phyloP scores from a whole-genome alignment of 2,888 invertebrate species.

The Anorthoa munda region DNA sequence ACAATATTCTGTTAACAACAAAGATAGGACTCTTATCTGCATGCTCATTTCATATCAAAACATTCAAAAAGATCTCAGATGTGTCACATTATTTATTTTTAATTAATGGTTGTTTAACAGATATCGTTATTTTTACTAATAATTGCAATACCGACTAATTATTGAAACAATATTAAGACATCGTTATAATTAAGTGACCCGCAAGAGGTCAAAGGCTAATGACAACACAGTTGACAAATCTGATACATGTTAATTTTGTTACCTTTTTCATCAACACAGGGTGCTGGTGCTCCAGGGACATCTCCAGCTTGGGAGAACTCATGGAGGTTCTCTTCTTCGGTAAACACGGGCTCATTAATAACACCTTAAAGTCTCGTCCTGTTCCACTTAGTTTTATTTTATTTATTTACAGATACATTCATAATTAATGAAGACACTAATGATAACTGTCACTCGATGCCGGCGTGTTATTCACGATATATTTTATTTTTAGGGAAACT shows the following conservation, averaged over 20 bases:
- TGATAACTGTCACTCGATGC: constrained; percentile 80
- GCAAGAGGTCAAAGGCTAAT: constrained; percentile 55
- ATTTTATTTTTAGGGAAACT: constrained; percentile 35
- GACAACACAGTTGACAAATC: constrained; percentile 50
- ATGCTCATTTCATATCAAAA: constrained; percentile 32
- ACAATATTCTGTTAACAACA: constrained; percentile 29
- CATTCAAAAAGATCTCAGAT: constrained; percentile 44
- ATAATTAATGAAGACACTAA: constrained; percentile 78
- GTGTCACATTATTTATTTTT: constrained; percentile 54
- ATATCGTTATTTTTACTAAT: constrained; percentile 45
- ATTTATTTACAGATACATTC: constrained; percentile 77
- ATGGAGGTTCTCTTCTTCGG: constrained; percentile 74
- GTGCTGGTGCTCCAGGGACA: constrained; percentile 87
- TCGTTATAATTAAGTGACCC: constrained; percentile 49
- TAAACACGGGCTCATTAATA: constrained; percentile 78
- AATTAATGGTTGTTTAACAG: constrained; percentile 39
- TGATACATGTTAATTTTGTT: constrained; percentile 60
- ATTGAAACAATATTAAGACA: constrained; percentile 43
- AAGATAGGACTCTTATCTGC: constrained; percentile 40
- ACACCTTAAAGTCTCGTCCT: constrained; percentile 73
- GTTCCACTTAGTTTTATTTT: constrained; percentile 75
- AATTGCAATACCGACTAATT: constrained; percentile 47
- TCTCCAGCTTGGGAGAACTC: constrained; percentile 84
- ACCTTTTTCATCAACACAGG: constrained; percentile 88
- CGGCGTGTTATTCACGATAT: constrained; percentile 70